Base-by-base conservation (phyloP, 2,113 vertebrate genomes). In the Saiga tatarica region DNA sequence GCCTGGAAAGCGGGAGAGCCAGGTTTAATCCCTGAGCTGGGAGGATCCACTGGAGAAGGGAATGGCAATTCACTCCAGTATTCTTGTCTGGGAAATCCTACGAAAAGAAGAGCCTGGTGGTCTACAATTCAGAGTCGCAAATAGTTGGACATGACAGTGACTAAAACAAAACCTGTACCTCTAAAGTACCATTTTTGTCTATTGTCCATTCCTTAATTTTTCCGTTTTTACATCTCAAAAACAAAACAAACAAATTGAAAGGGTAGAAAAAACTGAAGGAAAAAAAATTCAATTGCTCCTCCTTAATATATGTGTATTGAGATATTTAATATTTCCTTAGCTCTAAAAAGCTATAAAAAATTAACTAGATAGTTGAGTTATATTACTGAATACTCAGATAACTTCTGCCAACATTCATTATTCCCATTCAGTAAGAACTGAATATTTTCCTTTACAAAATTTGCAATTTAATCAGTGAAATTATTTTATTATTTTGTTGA, bases 1-100 rank as follows among this genome's bases (percentile, higher is more conserved):
- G 33, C 16, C 33, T 19, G 64, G 8, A 67, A 67, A 36, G 17
- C 0, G 0, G 33, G 64, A 67, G 17, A n/a, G n/a, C 4, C 16
- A 36, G 17, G 4, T 67, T 67, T 33, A 67, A 0, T 67, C 16
- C 33, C 64, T 67, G 17, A 17, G 1, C 4, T n/a, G 8, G 64
- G 64, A 67, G n/a, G 64, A 67, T 67, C 33, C n/a, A n/a, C 64
- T 67, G 64, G 64, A 67, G 33, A 67, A 67, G 17, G 33, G 33
- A 67, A 67, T 5, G 17, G 17, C 33, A 67, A 67, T 19, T 33
- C 8, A 36, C 33, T 67, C 64, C n/a, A 36, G 17, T 67, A 67
- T 36, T 36, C n/a, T 67, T 67, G 4, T 67, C 64, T 67, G 33
- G n/a, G n/a, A 67, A 67, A 36, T 11, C 8, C n/a, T 17, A 36